Evolutionary conservation across 2,797 vertebrate species (phyloP).

Genomic region (Chiloscyllium punctatum): DNA sequence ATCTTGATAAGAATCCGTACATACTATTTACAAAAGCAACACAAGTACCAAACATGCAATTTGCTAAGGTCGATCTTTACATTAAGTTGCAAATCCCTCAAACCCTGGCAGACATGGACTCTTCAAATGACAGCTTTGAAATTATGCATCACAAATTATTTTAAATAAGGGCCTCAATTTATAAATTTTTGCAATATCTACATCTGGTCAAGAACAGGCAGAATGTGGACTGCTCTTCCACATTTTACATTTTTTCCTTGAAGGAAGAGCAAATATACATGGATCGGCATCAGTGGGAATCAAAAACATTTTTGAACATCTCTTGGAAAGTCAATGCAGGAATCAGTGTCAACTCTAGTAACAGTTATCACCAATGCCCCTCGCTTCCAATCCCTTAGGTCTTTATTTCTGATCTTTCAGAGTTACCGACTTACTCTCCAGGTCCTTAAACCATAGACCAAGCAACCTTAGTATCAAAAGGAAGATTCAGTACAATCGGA

Average conservation of each 20-base stretch:
- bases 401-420: not conserved
- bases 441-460: not conserved
- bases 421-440: not conserved
- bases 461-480: not conserved
- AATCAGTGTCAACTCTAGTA: not conserved
- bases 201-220: not conserved
- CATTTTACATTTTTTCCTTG: not conserved
- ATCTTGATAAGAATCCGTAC: not conserved
- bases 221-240: not conserved
- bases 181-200: not conserved
- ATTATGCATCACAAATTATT: not conserved
- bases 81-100: not conserved
- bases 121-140: not conserved
- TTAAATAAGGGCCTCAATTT: not conserved
- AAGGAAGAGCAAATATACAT: not conserved
- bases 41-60: not conserved
- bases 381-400: not conserved
- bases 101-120: not conserved
- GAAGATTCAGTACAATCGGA: not conserved
- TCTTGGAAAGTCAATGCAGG: not conserved
- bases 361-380: not conserved
- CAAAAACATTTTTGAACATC: not conserved
- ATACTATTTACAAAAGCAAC: not conserved
- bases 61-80: not conserved
- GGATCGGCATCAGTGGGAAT: not conserved